A percentile compares a stretch with the other conserved stretches of the same genome.
These are phyloP conservation scores for Etia nguti DNA, from an alignment of 2,113 vertebrate genomes.

Conservation along the genomic window DNA sequence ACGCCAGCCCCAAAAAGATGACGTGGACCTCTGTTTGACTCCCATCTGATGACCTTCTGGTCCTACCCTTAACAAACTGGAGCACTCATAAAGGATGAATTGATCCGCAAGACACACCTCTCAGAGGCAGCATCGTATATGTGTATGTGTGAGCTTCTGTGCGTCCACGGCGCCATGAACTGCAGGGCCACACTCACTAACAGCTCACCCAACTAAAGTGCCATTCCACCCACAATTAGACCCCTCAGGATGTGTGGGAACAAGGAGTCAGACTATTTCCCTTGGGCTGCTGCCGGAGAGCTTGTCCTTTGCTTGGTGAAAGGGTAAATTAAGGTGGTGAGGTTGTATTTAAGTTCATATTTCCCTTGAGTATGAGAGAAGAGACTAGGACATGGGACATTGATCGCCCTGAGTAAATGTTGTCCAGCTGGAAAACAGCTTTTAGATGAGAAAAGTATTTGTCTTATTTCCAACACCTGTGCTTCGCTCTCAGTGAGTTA, in stretches of 20 bases:
- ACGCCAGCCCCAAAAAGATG: slow-evolving; percentile 2
- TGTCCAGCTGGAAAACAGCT: slow-evolving; percentile 50
- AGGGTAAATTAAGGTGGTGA: slow-evolving; percentile 59
- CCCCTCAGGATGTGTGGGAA: slow-evolving; percentile 64
- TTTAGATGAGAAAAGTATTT: slow-evolving; percentile 56
- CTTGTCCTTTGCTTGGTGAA: slow-evolving; percentile 63
- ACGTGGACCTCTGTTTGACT: slow-evolving; percentile 41
- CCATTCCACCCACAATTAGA: slow-evolving; percentile 21
- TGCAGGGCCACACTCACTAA: slow-evolving; percentile 13
- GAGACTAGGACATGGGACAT: slow-evolving; percentile 65
- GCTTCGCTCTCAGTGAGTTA: not conserved
- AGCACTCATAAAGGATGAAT: slow-evolving; percentile 70
- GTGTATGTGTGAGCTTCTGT: slow-evolving; percentile 11
- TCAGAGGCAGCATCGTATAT: slow-evolving; percentile 4
- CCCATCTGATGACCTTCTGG: slow-evolving; percentile 75
- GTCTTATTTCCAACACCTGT: slow-evolving; percentile 25
- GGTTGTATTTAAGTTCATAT: slow-evolving; percentile 69
- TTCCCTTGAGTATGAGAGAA: slow-evolving; percentile 57
- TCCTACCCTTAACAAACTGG: slow-evolving; percentile 48
- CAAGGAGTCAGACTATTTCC: slow-evolving; percentile 56
- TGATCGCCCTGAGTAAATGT: slow-evolving; percentile 65
- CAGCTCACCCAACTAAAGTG: slow-evolving; percentile 22
- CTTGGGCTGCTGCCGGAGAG: slow-evolving; percentile 33
- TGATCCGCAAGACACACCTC: slow-evolving; percentile 61
- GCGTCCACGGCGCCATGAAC: slow-evolving; percentile 10